These are phyloP conservation scores for Tringa solitaria DNA, from an alignment of 2,113 vertebrate species.

Conservation along the genomic window DNA sequence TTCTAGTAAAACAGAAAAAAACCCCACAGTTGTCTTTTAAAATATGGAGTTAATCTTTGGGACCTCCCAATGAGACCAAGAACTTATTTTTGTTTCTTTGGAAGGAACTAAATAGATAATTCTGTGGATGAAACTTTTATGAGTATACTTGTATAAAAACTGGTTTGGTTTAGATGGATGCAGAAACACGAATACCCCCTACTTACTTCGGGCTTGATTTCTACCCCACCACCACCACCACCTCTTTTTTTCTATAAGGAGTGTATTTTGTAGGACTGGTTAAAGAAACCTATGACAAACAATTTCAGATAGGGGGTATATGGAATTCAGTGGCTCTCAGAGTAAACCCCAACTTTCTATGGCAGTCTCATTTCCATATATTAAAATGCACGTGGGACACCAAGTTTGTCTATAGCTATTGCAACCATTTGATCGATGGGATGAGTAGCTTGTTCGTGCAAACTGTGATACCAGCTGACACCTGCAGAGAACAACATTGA, in stretches of 20 bases:
- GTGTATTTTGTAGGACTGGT: not conserved
- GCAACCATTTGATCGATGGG: not conserved
- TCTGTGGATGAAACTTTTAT: not conserved
- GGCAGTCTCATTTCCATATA: not conserved
- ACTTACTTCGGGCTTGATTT: not conserved
- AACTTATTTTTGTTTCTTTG: not conserved
- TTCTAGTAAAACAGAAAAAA: not conserved
- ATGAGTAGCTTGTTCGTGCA: not conserved
- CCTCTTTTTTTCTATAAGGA: not conserved
- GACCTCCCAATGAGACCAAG: not conserved
- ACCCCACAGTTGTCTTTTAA: not conserved
- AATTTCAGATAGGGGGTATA: not conserved
- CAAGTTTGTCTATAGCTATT: not conserved
- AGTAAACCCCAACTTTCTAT: not conserved
- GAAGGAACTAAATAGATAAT: not conserved
- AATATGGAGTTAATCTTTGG: not conserved
- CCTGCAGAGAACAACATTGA: not conserved
- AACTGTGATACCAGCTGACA: not conserved
- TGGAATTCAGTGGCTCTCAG: not conserved
- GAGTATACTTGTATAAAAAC: not conserved
- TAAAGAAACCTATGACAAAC: not conserved
- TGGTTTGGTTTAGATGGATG: not conserved
- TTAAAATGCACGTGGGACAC: too few relatives aligned
- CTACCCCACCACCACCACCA: too few relatives aligned
- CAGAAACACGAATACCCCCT: not conserved